Evolutionary conservation across 2,888 invertebrate species (phyloP).

Genomic region (Cataglyphis albicans): DNA sequence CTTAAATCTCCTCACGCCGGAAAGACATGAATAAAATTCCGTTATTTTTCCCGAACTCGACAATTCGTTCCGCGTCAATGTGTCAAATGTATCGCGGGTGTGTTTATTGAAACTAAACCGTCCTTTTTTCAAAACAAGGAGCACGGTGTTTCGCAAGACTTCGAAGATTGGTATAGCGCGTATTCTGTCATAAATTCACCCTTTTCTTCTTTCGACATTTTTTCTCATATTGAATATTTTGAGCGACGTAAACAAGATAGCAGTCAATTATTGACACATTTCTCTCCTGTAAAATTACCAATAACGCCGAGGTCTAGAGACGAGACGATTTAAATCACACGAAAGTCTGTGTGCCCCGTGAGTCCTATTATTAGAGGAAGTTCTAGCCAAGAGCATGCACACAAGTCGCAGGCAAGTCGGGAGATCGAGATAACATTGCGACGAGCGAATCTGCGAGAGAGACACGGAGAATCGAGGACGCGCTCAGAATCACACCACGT

Average conservation of each 20-base stretch:
- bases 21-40: conserved; percentile 28
- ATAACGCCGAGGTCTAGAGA: not conserved
- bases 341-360: conserved; percentile 12
- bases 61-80: conserved; percentile 11
- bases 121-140: conserved; percentile 5
- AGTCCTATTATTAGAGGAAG: conserved; percentile 42
- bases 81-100: conserved; percentile 25
- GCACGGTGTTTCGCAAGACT: conserved; percentile 17
- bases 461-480: conserved; percentile 6
- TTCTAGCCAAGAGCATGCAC: conserved; percentile 42
- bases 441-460: conserved; percentile 12
- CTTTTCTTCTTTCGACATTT: not conserved
- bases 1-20: conserved; percentile 29
- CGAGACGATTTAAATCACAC: not conserved
- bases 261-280: not conserved
- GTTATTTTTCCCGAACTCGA: conserved; percentile 19
- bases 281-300: not conserved
- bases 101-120: not conserved
- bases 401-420: conserved; percentile 1
- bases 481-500: not conserved
- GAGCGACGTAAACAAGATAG: not conserved
- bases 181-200: conserved; percentile 1
- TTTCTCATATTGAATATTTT: not conserved
- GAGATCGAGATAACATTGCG: conserved; percentile 18
- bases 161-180: not conserved